Conservation (phyloP, 2,888 invertebrate species). For the Theretra japonica region DNA sequence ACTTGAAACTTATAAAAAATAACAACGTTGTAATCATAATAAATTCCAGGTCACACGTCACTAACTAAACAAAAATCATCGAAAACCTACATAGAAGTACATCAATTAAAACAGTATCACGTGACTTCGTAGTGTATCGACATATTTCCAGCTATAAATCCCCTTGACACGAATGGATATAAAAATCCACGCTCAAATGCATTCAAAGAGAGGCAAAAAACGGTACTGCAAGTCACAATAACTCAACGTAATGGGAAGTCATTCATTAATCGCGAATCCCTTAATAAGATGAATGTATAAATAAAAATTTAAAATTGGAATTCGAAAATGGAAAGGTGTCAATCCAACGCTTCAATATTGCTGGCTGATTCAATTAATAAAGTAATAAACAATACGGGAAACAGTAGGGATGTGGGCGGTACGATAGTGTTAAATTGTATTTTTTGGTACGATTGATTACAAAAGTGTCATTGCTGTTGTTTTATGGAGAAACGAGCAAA, state of each 20-base stretch:
- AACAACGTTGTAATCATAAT: too few species aligned
- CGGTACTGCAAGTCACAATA: constrained; percentile 5
- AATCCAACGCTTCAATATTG: constrained; percentile 26
- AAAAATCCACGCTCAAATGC: constrained; percentile 6
- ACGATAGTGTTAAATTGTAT: not conserved
- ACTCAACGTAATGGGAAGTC: constrained; percentile 8
- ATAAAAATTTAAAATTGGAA: constrained; percentile 27
- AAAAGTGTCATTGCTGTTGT: too few species aligned
- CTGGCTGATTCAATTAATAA: constrained; percentile 26
- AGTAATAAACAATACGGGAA: constrained; percentile 18
- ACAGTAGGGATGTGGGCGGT: not conserved
- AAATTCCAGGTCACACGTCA: too few species aligned
- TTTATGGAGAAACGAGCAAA: too few species aligned
- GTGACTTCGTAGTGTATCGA: not conserved
- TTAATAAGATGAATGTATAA: constrained; percentile 19
- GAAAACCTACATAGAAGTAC: not conserved
- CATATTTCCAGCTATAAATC: constrained; percentile 3
- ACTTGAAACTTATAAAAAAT: too few species aligned
- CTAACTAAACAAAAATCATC: too few species aligned
- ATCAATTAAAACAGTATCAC: constrained; percentile 6
- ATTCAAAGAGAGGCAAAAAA: not conserved
- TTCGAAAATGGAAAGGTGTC: constrained; percentile 24
- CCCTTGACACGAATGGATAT: constrained; percentile 4
- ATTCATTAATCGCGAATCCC: constrained; percentile 7
- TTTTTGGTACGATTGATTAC: too few species aligned